Evolutionary conservation across 2,797 vertebrate species (phyloP).

Genomic region (Tenualosa ilisha): DNA sequence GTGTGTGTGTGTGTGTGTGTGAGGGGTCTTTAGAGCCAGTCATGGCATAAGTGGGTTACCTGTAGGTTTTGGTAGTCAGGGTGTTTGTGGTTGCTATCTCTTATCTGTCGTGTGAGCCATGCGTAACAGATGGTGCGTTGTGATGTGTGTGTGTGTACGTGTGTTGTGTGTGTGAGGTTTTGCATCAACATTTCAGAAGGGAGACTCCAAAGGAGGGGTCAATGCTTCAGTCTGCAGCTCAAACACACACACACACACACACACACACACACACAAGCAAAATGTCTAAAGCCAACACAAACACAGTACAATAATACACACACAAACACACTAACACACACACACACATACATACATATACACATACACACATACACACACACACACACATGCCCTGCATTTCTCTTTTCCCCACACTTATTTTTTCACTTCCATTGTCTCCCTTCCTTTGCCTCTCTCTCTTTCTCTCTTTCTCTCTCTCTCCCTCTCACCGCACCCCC

Average conservation of each 20-base stretch:
- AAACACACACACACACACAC: no score
- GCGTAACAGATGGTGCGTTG: not conserved
- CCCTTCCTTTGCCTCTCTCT: not conserved
- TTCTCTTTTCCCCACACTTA: not conserved
- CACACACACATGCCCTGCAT: not conserved
- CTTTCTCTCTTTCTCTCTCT: not conserved
- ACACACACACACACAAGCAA: no score
- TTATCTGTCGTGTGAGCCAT: not conserved
- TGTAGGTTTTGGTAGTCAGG: not conserved
- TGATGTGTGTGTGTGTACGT: constrained; percentile 8
- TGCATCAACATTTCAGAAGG: constrained; percentile 70
- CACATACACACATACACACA: not conserved
- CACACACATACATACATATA: not conserved
- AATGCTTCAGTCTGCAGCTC: constrained; percentile 65
- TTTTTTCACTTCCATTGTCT: not conserved
- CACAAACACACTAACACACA: not conserved
- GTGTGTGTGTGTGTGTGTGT: not conserved
- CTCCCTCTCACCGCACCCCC: not conserved
- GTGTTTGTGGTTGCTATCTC: not conserved
- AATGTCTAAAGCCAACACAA: no score
- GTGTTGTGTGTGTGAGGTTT: constrained; percentile 41
- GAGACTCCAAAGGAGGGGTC: constrained; percentile 71
- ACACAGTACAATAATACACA: no score
- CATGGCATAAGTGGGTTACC: not conserved
- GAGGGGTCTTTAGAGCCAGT: not conserved